Evolutionary conservation across 1,140 invertebrate species (phyloP), one percentile per base, ranked within the genome.

Genomic region (Drosophila melanica): DNA sequence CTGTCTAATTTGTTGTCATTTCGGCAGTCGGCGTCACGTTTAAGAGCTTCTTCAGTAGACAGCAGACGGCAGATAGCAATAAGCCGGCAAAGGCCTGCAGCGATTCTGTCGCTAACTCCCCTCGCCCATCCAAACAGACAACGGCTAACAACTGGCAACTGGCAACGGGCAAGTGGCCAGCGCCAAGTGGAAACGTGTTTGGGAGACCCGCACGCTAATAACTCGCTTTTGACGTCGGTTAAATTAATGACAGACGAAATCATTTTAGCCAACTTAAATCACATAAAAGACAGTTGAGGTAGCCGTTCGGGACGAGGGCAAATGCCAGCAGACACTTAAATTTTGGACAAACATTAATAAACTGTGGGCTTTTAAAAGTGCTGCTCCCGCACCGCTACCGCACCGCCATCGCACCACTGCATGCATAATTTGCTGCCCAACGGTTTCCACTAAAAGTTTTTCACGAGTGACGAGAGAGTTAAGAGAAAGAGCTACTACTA

Each of bases 1-100:
- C 79, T 87, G 82, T 87, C 82, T 87, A 87, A 87, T 87, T 87
- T 87, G 82, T 87, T 87, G 82, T 87, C 82, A 87, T 87, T 86
- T 79, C 69, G 35, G 27, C 66, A 62, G 65, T 48, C 59, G 63
- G 30, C 51, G 59, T 75, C 74, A 57, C 54, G 57, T 75, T 65
- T 12, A 57, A 59, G 79, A 82, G 80, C 80, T 84, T 76, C 80
- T 84, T 79, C 82, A 89, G 80, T 42, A 79, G 80, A 73, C 70
- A 12, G 33, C 50, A 51, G 51, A 60, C 20, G 37, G 37, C 30
- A 60, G 64, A 60, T 60, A 55, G 20, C 47, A 67, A 16, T 18
- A 74, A 80, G 81, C 76, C 74, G 80, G 71, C 71, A 72, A 75
- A 60, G 69, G 78, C 78, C 80, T 65, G 77, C 57, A 85, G 80